Conservation (phyloP, 2,113 vertebrate genomes). For the Notechis scutatus region DNA sequence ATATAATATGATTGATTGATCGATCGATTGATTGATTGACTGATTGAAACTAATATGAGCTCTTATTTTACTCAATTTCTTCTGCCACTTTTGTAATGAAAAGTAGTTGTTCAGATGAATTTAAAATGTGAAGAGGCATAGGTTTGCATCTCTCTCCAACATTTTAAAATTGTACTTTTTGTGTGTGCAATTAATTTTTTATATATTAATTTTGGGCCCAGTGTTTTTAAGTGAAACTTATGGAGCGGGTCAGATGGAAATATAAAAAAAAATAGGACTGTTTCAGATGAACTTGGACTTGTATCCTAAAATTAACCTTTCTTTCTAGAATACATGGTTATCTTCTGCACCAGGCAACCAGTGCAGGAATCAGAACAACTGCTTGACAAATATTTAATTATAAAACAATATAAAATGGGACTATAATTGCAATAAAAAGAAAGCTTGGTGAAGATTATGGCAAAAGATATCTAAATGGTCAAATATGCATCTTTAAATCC, state of each 20-base stretch:
- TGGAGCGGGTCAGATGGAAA: neutral
- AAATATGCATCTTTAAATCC: slow-evolving; percentile 12
- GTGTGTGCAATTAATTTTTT: neutral
- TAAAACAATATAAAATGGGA: neutral
- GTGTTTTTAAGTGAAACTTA: neutral
- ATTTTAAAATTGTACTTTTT: neutral
- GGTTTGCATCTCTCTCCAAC: neutral
- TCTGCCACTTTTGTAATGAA: neutral
- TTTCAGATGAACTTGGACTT: neutral
- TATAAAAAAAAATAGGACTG: neutral
- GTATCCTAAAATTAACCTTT: neutral
- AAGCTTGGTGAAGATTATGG: neutral
- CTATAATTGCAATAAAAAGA: neutral
- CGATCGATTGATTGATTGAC: neutral
- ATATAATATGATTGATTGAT: neutral
- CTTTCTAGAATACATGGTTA: neutral
- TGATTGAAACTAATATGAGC: neutral
- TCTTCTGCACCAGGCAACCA: slow-evolving; percentile 14
- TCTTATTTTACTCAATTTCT: neutral
- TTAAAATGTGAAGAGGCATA: neutral
- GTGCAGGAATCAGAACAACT: slow-evolving; percentile 26
- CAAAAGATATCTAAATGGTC: neutral
- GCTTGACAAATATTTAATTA: neutral
- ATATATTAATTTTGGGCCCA: neutral
- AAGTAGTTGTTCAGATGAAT: neutral